Evolutionary conservation across 2,113 vertebrate genomes (phyloP).

Genomic region (cattle (Bos taurus)): DNA sequence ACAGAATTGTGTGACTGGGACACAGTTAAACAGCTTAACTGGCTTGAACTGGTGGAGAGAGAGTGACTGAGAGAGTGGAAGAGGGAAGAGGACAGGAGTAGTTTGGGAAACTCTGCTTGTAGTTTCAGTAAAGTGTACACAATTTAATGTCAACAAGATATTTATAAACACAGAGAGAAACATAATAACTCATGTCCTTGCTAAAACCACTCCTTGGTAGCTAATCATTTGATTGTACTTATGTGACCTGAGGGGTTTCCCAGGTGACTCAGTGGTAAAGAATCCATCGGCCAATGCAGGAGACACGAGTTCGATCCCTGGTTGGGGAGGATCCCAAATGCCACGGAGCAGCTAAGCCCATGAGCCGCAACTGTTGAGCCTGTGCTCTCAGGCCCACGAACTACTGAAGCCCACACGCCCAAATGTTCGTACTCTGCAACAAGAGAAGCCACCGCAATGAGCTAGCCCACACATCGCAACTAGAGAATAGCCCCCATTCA

Average conservation of each 20-base stretch:
- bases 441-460: background rate
- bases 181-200: background rate
- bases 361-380: background rate
- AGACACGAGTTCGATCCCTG: background rate
- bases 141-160: background rate
- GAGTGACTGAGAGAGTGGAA: background rate
- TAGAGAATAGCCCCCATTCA: background rate
- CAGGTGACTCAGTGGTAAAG: background rate
- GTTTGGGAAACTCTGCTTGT: background rate
- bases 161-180: background rate
- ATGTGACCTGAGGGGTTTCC: background rate
- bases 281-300: accelerated
- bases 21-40: background rate
- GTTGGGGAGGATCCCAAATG: background rate
- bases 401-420: background rate
- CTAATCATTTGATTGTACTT: background rate
- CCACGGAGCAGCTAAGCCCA: background rate
- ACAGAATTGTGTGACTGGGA: background rate
- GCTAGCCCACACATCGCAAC: background rate
- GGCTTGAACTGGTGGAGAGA: background rate
- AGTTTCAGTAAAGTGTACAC: background rate
- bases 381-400: background rate
- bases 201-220: background rate
- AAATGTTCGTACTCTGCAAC: background rate
- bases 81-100: background rate